Evolutionary conservation across 1,140 invertebrate genomes (phyloP).

Genomic region (Geopemphigus sp.): DNA sequence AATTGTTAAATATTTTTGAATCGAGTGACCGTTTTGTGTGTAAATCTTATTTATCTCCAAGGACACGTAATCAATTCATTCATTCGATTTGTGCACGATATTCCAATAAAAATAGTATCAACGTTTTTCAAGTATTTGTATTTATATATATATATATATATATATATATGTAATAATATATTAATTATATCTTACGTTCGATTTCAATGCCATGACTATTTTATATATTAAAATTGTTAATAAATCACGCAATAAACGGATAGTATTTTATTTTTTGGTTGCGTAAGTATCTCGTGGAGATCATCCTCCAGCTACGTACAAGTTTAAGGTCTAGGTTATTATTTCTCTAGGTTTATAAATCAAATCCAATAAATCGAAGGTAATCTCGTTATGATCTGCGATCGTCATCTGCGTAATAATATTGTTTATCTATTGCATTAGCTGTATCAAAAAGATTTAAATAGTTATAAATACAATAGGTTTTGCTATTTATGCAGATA

Average conservation of each 20-base stretch:
- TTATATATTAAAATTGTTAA: not conserved
- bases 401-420: not conserved
- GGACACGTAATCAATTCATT: slow-evolving; percentile 7
- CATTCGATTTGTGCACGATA: not conserved
- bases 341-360: slow-evolving; percentile 3
- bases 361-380: slow-evolving; percentile 5
- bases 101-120: slow-evolving; percentile 12
- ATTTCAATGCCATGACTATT: slow-evolving; percentile 36
- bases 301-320: slow-evolving; percentile 8
- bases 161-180: too few species aligned
- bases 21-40: not conserved
- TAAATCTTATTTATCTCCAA: not conserved
- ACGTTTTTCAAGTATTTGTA: not conserved
- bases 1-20: not conserved
- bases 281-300: slow-evolving; percentile 25
- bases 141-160: not conserved
- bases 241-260: not conserved
- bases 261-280: slow-evolving; percentile 16
- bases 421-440: not conserved
- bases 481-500: too few species aligned
- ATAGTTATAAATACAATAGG: too few species aligned
- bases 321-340: slow-evolving; percentile 49
- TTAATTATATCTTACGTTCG: slow-evolving; percentile 11
- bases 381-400: not conserved
- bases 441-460: too few species aligned